Base-by-base conservation (phyloP, 2,888 invertebrate species). In the Epistrophella euchroma region DNA sequence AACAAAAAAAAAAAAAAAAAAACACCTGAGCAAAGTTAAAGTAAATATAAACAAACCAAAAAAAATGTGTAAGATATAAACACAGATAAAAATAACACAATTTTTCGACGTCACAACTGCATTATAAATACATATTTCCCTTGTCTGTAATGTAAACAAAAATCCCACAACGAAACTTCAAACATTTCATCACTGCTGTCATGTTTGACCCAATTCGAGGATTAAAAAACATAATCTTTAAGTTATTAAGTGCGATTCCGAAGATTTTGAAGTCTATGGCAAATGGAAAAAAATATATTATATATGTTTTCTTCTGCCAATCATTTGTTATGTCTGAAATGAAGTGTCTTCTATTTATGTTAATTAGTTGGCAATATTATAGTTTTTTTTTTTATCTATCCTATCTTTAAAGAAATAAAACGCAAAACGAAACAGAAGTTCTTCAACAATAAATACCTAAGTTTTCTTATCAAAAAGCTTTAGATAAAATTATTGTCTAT, bases 121-220 rank as follows among this genome's bases (percentile, higher is more conserved):
- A 76, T 76, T 71, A 64, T 70, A 11, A 60, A 40, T 43, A 40
- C 35, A 52, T 32, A 60, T 50, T 73, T 50, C 37, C 25, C 3
- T 11, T 60, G 4, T 52, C 11, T 17, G 64, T 22, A 47, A 56
- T 19, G 47, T 35, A 47, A 66, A 47, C 32, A 66, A 22, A 62
- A 37, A 10, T 11, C 43, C 4, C 2, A 37, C 3, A n/a, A 58
- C n/a, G 17, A 47, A 47, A 32, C 19, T 13, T 45, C 47, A 52
- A 35, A 55, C 22, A 71, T 72, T 62, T 80, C 75, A 60, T 71
- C 75, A 58, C 66, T 66, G 17, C 60, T 75, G 75, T 80, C 76
- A 80, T 75, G 60, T 68, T 32, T 85, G 84, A 76, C 84, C 84
- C 40, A 76, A 62, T 85, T 85, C 40, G 13, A 28, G 11, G 45